Base-by-base conservation (phyloP, 2,113 vertebrate species). In the Corvus hawaiiensis region DNA sequence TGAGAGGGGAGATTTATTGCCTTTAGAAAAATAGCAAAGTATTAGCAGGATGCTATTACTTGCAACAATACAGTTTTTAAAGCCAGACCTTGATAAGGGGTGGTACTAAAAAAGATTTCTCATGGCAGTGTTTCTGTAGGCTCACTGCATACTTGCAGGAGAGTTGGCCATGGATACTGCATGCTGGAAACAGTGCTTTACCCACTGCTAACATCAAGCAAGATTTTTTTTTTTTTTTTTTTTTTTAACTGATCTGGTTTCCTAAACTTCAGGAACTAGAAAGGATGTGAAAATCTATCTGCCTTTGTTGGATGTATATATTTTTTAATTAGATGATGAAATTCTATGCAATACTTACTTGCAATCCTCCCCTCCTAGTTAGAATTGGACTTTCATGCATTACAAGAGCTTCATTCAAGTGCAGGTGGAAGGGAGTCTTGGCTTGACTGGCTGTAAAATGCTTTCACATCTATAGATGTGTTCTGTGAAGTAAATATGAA, bases 41-140 rank as follows among this genome's bases (percentile, higher is more conserved):
- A 91, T 96, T 95, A 97, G 91, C 87, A 95, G 93, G 58, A 83
- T 43, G 37, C 58, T 76, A 22, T 86, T 92, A 54, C 33, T 87
- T 90, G 51, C 61, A 96, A 46, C 41, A 91, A 80, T 83, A 49
- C 37, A 72, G 26, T 90, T 89, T 90, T 89, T 28, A 30, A 35
- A 89, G 33, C 35, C 84, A 97, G 89, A 74, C 14, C 30, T 94
- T 83, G 30, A 52, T 88, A 94, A 72, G 19, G 86, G 20, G 13
- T 63, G 52, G 49, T 63, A 82, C 64, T 91, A 84, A 95, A 96
- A 91, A 81, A 84, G 20, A 54, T 20, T 93, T 96, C 78, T 94
- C 78, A 89, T 72, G 84, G 67, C 68, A 96, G 21, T 85, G 54
- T 83, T 97, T 97, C 84, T 84, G 30, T 81, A 51, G 68, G 17